Percentiles rank a stretch among this genome's conserved stretches.
Evolutionary conservation across 2,797 vertebrate genomes (phyloP).

Genomic region (Coranthus polyacanthus): DNA sequence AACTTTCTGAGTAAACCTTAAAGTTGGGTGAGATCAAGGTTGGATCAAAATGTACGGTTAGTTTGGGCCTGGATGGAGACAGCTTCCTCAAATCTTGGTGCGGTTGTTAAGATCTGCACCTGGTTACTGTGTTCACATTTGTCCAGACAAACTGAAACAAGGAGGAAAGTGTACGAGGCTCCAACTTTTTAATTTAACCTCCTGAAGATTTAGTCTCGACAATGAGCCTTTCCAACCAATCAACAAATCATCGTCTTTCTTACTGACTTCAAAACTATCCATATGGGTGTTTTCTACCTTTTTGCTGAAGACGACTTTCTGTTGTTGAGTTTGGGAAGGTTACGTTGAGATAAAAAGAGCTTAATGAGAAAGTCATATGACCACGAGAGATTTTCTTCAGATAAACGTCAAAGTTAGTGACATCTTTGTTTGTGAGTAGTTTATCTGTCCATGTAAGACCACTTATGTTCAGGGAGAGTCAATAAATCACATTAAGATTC

Average conservation of each 20-base stretch:
- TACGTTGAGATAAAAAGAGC: not conserved
- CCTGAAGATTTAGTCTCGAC: conserved; percentile 1
- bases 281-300: not conserved
- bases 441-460: conserved; percentile 1
- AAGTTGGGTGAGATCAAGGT: too few relatives aligned
- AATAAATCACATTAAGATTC: conserved; percentile 8
- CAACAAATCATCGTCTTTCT: not conserved
- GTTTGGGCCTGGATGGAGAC: too few relatives aligned
- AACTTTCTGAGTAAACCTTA: too few relatives aligned
- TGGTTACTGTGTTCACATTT: conserved; percentile 12
- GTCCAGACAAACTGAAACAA: conserved; percentile 1
- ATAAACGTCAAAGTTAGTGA: not conserved
- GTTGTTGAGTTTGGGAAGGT: not conserved
- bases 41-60: too few relatives aligned
- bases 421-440: not conserved
- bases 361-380: not conserved
- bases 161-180: not conserved
- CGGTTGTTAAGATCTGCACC: conserved; percentile 11
- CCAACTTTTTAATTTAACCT: conserved; percentile 19
- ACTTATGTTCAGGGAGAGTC: not conserved
- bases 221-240: conserved; percentile 12
- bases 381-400: not conserved
- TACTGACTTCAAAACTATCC: not conserved
- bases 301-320: not conserved
- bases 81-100: too few relatives aligned